Base-by-base conservation (phyloP, 2,797 vertebrate genomes). In the Anolis apletophallus region DNA sequence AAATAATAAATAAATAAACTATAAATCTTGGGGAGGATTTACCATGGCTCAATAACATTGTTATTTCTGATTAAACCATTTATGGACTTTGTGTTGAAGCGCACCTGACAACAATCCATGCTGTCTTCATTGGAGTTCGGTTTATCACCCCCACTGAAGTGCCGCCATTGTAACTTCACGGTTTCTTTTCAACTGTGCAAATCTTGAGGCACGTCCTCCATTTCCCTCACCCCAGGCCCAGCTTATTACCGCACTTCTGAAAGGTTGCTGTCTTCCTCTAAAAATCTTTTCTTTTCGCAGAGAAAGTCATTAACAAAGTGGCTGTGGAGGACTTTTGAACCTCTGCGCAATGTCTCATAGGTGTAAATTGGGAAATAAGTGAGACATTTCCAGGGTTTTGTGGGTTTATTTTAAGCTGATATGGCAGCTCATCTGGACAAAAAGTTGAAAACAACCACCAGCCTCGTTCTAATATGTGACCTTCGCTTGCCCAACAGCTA, bases 331-430 rank as follows among this genome's bases (percentile, higher is more conserved):
- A 2, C 40, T 59, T 26, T 59, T 85, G 74, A 23, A 79, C 57
- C 71, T 86, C 46, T 50, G 32, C 71, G 71, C 32, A 78, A 29
- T 67, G 23, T 74, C 84, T 89, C 85, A 92, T 26, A 87, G 84
- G 17, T 75, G 57, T 84, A 88, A 46, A 5, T 90, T 81, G 57
- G 80, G 75, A 80, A 86, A 78, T 82, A 26, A 68, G 26, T 77
- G 12, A 74, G 10, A n/a, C 14, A 2, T 57, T 36, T 57, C 59
- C n/a, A 64, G 40, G 21, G 32, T 64, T 83, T 64, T 75, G 57
- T 64, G 40, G 78, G 23, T 76, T 46, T 76, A 73, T 11, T 57
- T 75, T 59, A 85, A 68, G 83, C 57, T 75, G 72, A 75, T 67
- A 75, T 64, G 11, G 29, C 55, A 75, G 82, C 36, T 74, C 69